These are phyloP conservation scores for Mus pahari DNA, from an alignment of 2,113 vertebrate genomes.

Conservation along the genomic window DNA sequence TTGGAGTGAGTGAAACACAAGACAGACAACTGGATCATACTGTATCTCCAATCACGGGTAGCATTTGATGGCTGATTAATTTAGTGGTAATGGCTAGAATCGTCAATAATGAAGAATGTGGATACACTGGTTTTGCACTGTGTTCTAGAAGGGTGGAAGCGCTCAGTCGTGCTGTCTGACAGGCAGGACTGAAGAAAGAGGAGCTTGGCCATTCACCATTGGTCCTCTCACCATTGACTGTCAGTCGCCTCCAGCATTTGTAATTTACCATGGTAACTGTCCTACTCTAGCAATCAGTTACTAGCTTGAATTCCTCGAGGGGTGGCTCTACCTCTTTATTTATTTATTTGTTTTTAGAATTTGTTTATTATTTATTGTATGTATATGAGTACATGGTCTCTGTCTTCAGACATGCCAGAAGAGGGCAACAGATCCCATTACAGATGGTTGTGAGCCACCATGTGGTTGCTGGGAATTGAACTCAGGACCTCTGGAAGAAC, in stretches of 20 bases:
- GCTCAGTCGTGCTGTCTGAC: not conserved
- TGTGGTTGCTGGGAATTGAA: too few relatives aligned
- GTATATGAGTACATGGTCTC: too few relatives aligned
- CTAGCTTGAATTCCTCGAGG: not conserved
- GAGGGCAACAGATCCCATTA: too few relatives aligned
- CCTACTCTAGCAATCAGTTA: not conserved
- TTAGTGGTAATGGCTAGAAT: not conserved
- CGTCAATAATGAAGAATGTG: not conserved
- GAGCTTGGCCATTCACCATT: not conserved
- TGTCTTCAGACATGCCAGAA: too few relatives aligned
- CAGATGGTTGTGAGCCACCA: too few relatives aligned
- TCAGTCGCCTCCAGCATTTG: not conserved
- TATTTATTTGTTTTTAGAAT: too few relatives aligned
- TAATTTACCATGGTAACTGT: not conserved
- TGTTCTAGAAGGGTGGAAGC: not conserved
- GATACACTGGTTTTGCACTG: not conserved
- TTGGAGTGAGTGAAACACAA: conserved; percentile 34
- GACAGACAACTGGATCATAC: not conserved
- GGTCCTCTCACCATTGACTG: not conserved
- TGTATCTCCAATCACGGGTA: not conserved
- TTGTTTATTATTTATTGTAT: too few relatives aligned
- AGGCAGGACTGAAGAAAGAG: not conserved
- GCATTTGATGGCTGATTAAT: conserved; percentile 16
- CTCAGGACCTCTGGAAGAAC: too few relatives aligned
- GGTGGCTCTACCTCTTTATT: not conserved